These are phyloP conservation scores for Ips nitidus DNA, from an alignment of 1,140 invertebrate species.

Conservation along the genomic window DNA sequence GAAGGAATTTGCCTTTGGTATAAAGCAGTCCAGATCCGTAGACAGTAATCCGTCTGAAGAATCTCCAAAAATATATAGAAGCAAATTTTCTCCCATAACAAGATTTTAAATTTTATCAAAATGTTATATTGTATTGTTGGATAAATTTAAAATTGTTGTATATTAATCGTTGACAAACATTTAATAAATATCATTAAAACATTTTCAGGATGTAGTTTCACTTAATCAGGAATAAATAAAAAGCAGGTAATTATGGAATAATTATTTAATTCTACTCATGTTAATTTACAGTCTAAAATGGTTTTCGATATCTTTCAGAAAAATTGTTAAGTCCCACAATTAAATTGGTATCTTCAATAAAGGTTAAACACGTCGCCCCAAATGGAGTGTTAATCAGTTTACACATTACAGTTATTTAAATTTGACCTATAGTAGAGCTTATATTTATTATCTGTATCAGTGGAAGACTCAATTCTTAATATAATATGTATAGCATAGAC, in stretches of 20 bases:
- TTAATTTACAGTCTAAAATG: constrained; percentile 31
- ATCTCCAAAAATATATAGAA: constrained; percentile 40
- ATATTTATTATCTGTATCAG: constrained; percentile 54
- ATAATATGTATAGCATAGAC: constrained; percentile 33
- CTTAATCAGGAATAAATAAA: neutral
- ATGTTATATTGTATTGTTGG: constrained; percentile 1
- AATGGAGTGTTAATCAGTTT: constrained; percentile 44
- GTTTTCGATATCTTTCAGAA: constrained; percentile 24
- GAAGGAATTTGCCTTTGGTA: constrained; percentile 46
- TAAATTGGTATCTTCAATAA: constrained; percentile 19
- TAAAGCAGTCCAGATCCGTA: constrained; percentile 39
- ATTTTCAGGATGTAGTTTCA: neutral
- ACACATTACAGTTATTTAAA: constrained; percentile 32
- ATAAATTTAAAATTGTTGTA: neutral
- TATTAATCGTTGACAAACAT: constrained; percentile 2
- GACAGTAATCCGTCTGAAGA: constrained; percentile 44
- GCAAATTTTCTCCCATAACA: constrained; percentile 41
- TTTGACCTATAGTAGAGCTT: constrained; percentile 42
- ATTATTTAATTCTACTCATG: constrained; percentile 28
- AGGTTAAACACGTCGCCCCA: constrained; percentile 36
- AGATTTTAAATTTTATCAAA: constrained; percentile 31
- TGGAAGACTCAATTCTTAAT: constrained; percentile 53
- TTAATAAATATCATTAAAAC: neutral
- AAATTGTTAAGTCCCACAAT: constrained; percentile 19
- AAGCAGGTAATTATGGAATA: neutral